Evolutionary conservation across 2,888 invertebrate species (phyloP).

Genomic region (Pollenia amentaria): DNA sequence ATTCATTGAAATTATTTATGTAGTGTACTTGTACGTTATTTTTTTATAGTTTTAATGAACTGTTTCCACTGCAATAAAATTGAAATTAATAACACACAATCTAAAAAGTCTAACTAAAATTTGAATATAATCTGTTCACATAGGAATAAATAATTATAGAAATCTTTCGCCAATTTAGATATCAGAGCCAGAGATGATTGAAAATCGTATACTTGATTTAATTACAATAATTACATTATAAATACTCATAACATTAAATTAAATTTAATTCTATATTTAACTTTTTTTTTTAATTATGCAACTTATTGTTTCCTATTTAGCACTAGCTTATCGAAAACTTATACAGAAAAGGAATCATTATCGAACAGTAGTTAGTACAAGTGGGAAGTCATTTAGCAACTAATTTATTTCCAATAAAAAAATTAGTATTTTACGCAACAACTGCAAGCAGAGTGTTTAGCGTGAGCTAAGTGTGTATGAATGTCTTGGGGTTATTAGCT

Average conservation of each 20-base stretch:
- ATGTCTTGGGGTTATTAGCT: slow-evolving; percentile 86
- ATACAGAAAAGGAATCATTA: slow-evolving; percentile 5
- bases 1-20: neutral
- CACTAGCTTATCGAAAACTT: slow-evolving; percentile 41
- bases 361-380: neutral
- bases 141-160: slow-evolving; percentile 36
- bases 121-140: neutral
- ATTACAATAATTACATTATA: slow-evolving; percentile 23
- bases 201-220: slow-evolving; percentile 51
- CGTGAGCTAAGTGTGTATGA: too few relatives aligned
- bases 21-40: neutral
- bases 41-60: slow-evolving; percentile 13
- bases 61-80: slow-evolving; percentile 14
- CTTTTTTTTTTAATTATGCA: neutral
- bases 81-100: slow-evolving; percentile 24
- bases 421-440: slow-evolving; percentile 10
- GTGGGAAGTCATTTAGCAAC: slow-evolving; percentile 31
- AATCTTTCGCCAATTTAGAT: slow-evolving; percentile 2
- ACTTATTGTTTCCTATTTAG: slow-evolving; percentile 5
- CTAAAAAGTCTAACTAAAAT: neutral
- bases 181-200: neutral
- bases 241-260: neutral
- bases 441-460: neutral
- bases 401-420: slow-evolving; percentile 52
- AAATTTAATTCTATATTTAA: slow-evolving; percentile 20